Evolutionary conservation across 2,888 invertebrate species (phyloP), one percentile per base, ranked within the genome.

Genomic region (Agrochola macilenta): DNA sequence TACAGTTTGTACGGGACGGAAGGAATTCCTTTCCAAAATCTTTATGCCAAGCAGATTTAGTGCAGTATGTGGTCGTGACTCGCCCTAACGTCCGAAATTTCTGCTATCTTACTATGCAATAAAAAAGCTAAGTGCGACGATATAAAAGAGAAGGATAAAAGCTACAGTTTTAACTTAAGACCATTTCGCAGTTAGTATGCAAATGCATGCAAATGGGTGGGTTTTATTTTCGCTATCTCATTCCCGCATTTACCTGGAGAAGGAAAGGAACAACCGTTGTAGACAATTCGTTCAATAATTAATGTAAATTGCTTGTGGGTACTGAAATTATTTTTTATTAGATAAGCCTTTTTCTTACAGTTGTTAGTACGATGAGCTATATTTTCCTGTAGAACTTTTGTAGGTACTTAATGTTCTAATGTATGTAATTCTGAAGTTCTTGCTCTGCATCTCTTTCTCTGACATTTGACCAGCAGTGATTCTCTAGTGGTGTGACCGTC

Each of bases 191-290:
- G 72, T 76, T 69, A 68, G 46, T 68, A 88, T 89, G 89, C 78
- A 88, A 88, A 88, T 89, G 72, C 30, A 88, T 86, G 86, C 79
- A 88, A 88, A 89, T 83, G 30, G 69, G 49, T 58, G 66, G 76
- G 78, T 84, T 84, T 88, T 84, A 86, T 87, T 83, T 83, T 76
- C 74, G 68, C 76, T 76, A 75, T 76, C 78, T 78, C 57, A 54
- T 79, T 68, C 54, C 70, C 69, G 61, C 77, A 66, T 81, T 87
- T 72, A 69, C 74, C 72, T 75, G 65, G 49, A 58, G 54, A 43
- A 58, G 46, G 39, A 63, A 52, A 54, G 52, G 49, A 12, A 30
- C 35, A 35, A 46, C 60, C 17, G 52, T 74, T 61, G 54, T 71
- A 65, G 77, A 72, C 58, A 77, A 77, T 77, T 85, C 64, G 63